phyloP scores from a whole-genome alignment of 2,888 invertebrate genomes.

The Phaedon cochleariae region DNA sequence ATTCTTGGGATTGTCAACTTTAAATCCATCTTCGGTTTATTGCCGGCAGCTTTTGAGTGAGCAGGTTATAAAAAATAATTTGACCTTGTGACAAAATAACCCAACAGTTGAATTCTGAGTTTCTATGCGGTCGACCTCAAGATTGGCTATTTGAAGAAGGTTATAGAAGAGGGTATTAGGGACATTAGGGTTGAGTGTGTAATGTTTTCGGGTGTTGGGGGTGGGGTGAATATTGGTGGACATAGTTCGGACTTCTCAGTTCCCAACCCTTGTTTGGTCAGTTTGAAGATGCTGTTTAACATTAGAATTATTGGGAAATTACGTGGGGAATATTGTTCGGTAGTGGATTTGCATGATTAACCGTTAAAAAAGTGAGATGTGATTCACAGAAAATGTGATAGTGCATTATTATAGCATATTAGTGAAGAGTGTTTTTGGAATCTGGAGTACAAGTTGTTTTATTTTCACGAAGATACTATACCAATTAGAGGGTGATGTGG shows the following conservation, averaged over 20 bases:
- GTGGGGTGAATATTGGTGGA: conserved; percentile 9
- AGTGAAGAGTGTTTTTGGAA: no score
- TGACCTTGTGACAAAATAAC: conserved; percentile 46
- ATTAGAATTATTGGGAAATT: conserved; percentile 16
- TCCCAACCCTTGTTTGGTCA: conserved; percentile 27
- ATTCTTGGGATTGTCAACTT: conserved; percentile 42
- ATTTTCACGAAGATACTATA: no score
- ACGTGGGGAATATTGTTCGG: not conserved
- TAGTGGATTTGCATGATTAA: not conserved
- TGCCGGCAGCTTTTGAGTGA: conserved; percentile 41
- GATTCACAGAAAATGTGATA: no score
- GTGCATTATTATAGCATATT: no score
- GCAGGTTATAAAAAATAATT: conserved; percentile 44
- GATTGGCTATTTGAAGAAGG: conserved; percentile 26
- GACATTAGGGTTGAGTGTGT: conserved; percentile 56
- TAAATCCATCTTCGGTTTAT: conserved; percentile 49
- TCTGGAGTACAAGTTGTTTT: no score
- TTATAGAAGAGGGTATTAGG: conserved; percentile 53
- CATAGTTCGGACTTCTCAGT: conserved; percentile 24
- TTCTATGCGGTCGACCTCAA: conserved; percentile 51
- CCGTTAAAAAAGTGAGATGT: no score
- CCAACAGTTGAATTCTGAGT: conserved; percentile 29
- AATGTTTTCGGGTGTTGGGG: conserved; percentile 46
- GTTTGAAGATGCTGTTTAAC: conserved; percentile 25
- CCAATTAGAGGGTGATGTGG: no score